Base-by-base conservation (phyloP, 2,888 invertebrate genomes). In the Atrina japonica region DNA sequence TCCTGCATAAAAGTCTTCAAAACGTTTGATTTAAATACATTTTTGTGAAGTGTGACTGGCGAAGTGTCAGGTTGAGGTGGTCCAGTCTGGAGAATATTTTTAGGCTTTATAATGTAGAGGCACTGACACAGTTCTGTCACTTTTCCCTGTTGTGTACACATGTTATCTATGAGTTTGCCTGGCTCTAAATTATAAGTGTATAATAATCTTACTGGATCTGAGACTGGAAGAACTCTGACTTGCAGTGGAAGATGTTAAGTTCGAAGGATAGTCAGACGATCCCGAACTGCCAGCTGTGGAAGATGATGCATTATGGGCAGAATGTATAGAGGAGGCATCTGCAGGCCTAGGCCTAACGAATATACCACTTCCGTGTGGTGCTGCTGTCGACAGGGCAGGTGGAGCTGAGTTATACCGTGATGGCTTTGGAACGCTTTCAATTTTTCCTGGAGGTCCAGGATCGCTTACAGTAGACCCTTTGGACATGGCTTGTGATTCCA, bases 401-500 rank as follows among this genome's bases (percentile, higher is more conserved):
- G 66, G 50, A 14, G 41, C 30, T 5, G 53, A 23, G n/a, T 21
- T 27, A 18, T 16, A 29, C 14, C 21, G 29, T 1, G 50, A 16
- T 25, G 23, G 14, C 7, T 21, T 23, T 47, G 30, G 35, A 7
- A 35, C 5, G 35, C 35, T 35, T 7, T 7, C 6, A 5, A 11
- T 35, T 35, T 35, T 7, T 21, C 35, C 14, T 14, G 27, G 25
- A 29, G 69, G 29, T 41, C 25, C 23, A 29, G 43, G 30, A 7
- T 40, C 41, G 9, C 18, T 35, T 2, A 11, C 27, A 9, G 14
- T 25, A 9, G 30, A 21, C 41, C 35, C 27, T 30, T 27, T 23
- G 14, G 53, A 35, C 25, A 64, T 40, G 16, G 73, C 76, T 50
- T 81, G 81, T 3, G 81, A 78, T n/a, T 74, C 78, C 52, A 81